Base-by-base conservation (phyloP, 1,140 invertebrate species). In the Planococcus citri region DNA sequence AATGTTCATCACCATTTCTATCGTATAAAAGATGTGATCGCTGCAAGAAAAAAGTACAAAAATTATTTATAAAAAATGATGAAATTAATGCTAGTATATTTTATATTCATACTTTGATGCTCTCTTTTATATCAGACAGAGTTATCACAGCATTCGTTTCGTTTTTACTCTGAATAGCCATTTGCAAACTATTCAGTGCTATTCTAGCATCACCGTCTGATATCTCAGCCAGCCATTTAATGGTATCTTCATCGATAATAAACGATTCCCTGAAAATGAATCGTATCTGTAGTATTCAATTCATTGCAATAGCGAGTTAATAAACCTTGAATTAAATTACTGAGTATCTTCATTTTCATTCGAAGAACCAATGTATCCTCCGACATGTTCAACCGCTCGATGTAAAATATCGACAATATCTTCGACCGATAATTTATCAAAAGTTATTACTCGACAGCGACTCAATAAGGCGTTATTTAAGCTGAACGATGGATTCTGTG, bases 401-500 rank as follows among this genome's bases (percentile, higher is more conserved):
- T 79, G 76, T 69, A 93, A 77, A 72, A 93, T 90, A 17, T 75
- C 73, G 67, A 82, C 72, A 8, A 92, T 77, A 77, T 86, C 79
- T 37, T 82, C 78, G 33, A 78, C 74, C 37, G 79, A 76, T 27
- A 92, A 78, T 78, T 91, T 91, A 70, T 91, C 84, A 70, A 92
- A 76, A 17, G 90, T 84, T 73, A 91, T 82, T 2, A 92, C 88
- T 72, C 85, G 80, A 74, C 88, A 89, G 27, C 91, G 79, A 79
- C 88, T 91, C 0, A 94, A 77, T 6, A 94, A 78, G 0, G 91
- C 89, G 71, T 84, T 86, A 76, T 92, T 93, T 27, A 93, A 82
- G 75, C 85, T 86, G 76, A 92, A 93, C 0, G 89, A 92, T 57
- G 91, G 91, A 79, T 93, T 94, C 78, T 94, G 90, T 68, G 91